A percentile compares a stretch with the other conserved stretches of the same genome.
Conservation (phyloP, 2,888 invertebrate species). For the Dorcus hopei region DNA sequence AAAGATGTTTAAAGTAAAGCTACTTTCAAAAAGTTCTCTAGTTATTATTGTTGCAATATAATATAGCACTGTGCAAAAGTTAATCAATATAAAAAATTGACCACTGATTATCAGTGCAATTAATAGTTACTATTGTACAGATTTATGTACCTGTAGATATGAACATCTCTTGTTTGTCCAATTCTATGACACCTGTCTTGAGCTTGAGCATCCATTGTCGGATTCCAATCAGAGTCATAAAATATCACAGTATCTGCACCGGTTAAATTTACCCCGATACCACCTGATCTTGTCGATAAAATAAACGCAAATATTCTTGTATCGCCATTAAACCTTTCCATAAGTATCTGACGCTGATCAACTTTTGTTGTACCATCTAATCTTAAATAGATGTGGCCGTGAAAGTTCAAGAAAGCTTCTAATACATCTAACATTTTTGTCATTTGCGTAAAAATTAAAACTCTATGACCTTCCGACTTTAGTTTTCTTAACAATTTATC, state of each 20-base stretch:
- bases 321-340: conserved; percentile 97
- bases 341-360: conserved; percentile 89
- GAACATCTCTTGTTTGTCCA: conserved; percentile 98
- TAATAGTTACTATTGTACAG: not conserved
- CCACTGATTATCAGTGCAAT: conserved; percentile 14
- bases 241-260: conserved; percentile 99
- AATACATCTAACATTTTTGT: conserved; percentile 97
- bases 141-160: conserved; percentile 73
- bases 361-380: conserved; percentile 95
- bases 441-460: conserved; percentile 99
- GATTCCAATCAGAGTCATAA: conserved; percentile 99
- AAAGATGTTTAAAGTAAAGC: not conserved
- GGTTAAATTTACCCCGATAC: conserved; percentile 96
- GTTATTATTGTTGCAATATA: conserved; percentile 5
- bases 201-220: conserved; percentile 98
- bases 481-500: conserved; percentile 78
- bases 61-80: conserved; percentile 11
- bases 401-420: conserved; percentile 94
- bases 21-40: not conserved
- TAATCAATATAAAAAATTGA: conserved; percentile 16
- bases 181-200: conserved; percentile 97
- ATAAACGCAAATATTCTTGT: conserved; percentile 95
- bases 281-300: conserved; percentile 95
- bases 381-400: conserved; percentile 93
- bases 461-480: conserved; percentile 82